A percentile compares a stretch with the other conserved stretches of the same genome.
Conservation (phyloP, 30 jellyfish, hydroid and myxozoan species). For the Aurelia sp. region DNA sequence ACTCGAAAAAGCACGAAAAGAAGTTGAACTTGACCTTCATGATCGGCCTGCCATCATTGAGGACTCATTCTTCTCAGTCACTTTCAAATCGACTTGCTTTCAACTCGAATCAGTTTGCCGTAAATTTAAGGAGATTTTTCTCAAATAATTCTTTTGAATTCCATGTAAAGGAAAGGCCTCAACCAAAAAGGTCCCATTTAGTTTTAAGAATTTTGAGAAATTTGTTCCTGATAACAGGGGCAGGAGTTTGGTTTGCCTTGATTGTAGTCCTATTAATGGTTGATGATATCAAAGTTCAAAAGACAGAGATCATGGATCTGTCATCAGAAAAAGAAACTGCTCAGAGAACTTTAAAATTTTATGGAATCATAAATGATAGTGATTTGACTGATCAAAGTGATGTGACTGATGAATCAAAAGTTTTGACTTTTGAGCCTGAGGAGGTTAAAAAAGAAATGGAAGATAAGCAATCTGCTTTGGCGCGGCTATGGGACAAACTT, state of each 20-base stretch:
- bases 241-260: conserved; percentile 25
- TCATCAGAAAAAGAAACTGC: neutral
- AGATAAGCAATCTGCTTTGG: conserved; percentile 6
- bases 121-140: neutral
- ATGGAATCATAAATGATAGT: neutral
- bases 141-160: conserved; percentile 2
- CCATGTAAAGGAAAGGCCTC: neutral
- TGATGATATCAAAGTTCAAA: conserved; percentile 24
- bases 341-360: conserved; percentile 1
- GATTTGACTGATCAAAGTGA: neutral
- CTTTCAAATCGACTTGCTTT: too few relatives aligned
- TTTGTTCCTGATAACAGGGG: conserved; percentile 15
- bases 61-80: too few relatives aligned
- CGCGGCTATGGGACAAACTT: neutral
- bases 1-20: too few relatives aligned
- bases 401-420: neutral
- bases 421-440: neutral
- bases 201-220: conserved; percentile 1
- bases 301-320: neutral
- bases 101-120: too few relatives aligned
- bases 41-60: too few relatives aligned
- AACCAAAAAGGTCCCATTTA: neutral
- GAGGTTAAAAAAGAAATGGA: conserved; percentile 1
- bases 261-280: conserved; percentile 4
- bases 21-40: too few relatives aligned